These are phyloP conservation scores for Cataglyphis hispanica DNA, from an alignment of 1,140 invertebrate species.

Conservation along the genomic window DNA sequence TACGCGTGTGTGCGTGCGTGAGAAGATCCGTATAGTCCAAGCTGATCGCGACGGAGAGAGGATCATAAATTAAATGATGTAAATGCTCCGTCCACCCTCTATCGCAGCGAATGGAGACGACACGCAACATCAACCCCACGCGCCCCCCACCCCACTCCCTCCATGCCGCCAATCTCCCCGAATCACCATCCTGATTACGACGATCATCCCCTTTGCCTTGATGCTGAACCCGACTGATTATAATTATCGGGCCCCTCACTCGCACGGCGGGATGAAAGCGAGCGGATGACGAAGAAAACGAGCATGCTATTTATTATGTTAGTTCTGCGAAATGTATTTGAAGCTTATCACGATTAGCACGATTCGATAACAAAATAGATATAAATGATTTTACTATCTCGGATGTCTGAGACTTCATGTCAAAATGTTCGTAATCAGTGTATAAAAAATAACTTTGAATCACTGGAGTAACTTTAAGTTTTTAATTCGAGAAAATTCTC, in stretches of 20 bases:
- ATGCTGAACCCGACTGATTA: slow-evolving; percentile 74
- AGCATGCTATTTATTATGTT: slow-evolving; percentile 36
- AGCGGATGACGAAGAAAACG: slow-evolving; percentile 42
- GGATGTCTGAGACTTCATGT: not conserved
- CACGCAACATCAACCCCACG: slow-evolving; percentile 73
- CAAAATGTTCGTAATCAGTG: not conserved
- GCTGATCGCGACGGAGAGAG: slow-evolving; percentile 76
- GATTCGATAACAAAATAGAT: not conserved
- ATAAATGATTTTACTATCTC: not conserved
- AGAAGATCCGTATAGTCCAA: slow-evolving; percentile 46
- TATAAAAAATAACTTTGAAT: not conserved
- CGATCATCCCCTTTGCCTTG: slow-evolving; percentile 62
- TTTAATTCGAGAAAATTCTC: not conserved
- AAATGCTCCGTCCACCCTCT: slow-evolving; percentile 86
- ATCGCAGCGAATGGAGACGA: slow-evolving; percentile 80
- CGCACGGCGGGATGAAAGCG: slow-evolving; percentile 64
- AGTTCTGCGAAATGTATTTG: not conserved
- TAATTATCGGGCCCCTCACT: slow-evolving; percentile 75
- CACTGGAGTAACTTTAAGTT: not conserved
- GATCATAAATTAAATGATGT: slow-evolving; percentile 87
- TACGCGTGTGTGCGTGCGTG: not conserved
- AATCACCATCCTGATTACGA: slow-evolving; percentile 44
- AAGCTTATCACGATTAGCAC: slow-evolving; percentile 23
- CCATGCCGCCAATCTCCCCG: slow-evolving; percentile 7
- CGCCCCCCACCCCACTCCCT: slow-evolving; percentile 59